phyloP scores from a whole-genome alignment of 1,140 invertebrate genomes.

The Cydia fagiglandana region DNA sequence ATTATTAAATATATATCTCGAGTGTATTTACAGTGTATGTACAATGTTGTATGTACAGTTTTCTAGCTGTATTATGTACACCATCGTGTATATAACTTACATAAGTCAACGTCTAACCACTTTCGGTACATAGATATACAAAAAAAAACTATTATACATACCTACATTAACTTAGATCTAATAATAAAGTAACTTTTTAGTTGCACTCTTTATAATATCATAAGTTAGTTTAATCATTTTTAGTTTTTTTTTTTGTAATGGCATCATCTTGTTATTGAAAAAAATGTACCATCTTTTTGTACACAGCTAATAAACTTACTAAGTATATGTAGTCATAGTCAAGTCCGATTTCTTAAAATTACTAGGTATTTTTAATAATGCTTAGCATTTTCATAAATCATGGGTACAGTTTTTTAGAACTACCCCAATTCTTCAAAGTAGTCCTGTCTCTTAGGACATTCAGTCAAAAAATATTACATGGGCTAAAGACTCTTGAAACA shows the following conservation, averaged over 20 bases:
- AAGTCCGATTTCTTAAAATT: conserved; percentile 17
- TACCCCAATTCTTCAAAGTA: not conserved
- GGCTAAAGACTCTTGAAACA: no score
- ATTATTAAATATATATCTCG: conserved; percentile 73
- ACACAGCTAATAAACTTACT: conserved; percentile 19
- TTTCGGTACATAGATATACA: conserved; percentile 43
- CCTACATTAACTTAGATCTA: conserved; percentile 26
- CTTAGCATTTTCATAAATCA: not conserved
- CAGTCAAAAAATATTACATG: no score
- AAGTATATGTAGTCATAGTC: conserved; percentile 19
- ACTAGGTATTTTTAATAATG: not conserved
- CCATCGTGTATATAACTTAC: conserved; percentile 45
- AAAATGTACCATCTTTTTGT: conserved; percentile 27
- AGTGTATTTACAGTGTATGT: conserved; percentile 73
- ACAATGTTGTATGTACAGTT: conserved; percentile 63
- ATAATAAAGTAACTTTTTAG: conserved; percentile 35
- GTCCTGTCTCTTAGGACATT: no score
- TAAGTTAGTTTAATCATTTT: conserved; percentile 38
- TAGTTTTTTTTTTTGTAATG: conserved; percentile 38
- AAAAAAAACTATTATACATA: conserved; percentile 37
- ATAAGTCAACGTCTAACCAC: conserved; percentile 41
- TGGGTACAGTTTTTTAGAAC: not conserved
- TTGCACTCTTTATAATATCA: conserved; percentile 46
- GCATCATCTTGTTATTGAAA: conserved; percentile 26
- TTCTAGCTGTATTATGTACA: conserved; percentile 51